Evolutionary conservation across 1,140 invertebrate genomes (phyloP).

Genomic region (Zaprionus davidi): DNA sequence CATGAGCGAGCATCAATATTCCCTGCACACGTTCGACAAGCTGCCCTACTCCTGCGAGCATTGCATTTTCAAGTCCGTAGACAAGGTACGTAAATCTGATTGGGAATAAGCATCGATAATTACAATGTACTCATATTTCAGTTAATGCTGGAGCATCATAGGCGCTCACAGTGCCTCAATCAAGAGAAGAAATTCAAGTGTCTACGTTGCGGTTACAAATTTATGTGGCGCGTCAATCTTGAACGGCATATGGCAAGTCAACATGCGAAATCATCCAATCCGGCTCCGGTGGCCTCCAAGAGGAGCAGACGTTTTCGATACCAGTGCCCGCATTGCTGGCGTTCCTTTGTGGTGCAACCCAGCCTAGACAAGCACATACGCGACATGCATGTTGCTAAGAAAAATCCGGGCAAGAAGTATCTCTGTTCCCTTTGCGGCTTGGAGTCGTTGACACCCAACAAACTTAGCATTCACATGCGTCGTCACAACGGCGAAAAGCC

Average conservation of each 20-base stretch:
- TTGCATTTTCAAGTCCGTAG: conserved; percentile 67
- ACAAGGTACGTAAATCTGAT: conserved; percentile 37
- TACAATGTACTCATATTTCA: not conserved
- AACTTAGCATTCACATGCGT: conserved; percentile 87
- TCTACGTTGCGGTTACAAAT: conserved; percentile 61
- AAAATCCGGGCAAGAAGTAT: conserved; percentile 70
- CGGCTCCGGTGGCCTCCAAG: conserved; percentile 28
- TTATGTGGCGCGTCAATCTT: conserved; percentile 69
- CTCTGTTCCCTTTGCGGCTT: conserved; percentile 86
- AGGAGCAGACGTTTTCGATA: conserved; percentile 64
- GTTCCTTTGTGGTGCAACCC: conserved; percentile 65
- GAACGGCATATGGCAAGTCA: conserved; percentile 51
- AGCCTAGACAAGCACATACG: conserved; percentile 70
- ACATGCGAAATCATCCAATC: conserved; percentile 47
- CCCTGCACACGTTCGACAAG: conserved; percentile 67
- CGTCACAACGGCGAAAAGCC: conserved; percentile 85
- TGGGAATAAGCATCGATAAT: not conserved
- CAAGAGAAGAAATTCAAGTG: conserved; percentile 62
- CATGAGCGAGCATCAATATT: conserved; percentile 68
- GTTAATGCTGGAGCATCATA: conserved; percentile 57
- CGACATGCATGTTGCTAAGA: conserved; percentile 70
- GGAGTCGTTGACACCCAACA: conserved; percentile 86
- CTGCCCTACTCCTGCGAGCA: conserved; percentile 58
- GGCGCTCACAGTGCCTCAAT: conserved; percentile 57
- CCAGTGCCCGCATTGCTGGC: conserved; percentile 70